A percentile compares a stretch with the other conserved stretches of the same genome.
phyloP scores from a whole-genome alignment of 2,797 vertebrate species.

The Acropternis orthonyx region DNA sequence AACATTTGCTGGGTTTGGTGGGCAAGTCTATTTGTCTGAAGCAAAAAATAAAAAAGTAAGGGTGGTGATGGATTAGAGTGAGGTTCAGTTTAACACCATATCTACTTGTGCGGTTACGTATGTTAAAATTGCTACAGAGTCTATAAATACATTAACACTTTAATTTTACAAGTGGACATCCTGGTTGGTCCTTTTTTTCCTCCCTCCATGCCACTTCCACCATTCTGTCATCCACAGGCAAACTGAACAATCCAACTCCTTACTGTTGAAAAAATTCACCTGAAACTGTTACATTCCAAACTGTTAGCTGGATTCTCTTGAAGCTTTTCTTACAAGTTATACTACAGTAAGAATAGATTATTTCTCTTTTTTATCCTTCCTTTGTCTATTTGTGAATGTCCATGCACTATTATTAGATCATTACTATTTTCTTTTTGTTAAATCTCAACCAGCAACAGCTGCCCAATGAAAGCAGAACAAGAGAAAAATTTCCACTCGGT shows the following conservation, averaged over 20 bases:
- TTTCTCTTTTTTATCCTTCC: not conserved
- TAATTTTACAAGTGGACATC: not conserved
- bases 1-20: not conserved
- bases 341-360: not conserved
- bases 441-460: not conserved
- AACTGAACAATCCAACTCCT: not conserved
- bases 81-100: rapidly evolving
- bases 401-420: not conserved
- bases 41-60: not conserved
- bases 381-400: not conserved
- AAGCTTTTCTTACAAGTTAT: not conserved
- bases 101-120: not conserved
- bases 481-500: not conserved
- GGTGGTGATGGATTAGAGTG: not conserved
- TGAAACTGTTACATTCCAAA: not conserved
- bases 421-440: not conserved
- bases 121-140: not conserved
- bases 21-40: not conserved
- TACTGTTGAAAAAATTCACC: not conserved
- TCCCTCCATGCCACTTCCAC: not conserved
- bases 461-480: not conserved
- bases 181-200: not conserved
- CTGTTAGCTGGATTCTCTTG: not conserved
- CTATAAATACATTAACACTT: not conserved
- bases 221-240: not conserved